phyloP scores from a whole-genome alignment of 1,140 invertebrate species.

The Copidosoma floridanum region DNA sequence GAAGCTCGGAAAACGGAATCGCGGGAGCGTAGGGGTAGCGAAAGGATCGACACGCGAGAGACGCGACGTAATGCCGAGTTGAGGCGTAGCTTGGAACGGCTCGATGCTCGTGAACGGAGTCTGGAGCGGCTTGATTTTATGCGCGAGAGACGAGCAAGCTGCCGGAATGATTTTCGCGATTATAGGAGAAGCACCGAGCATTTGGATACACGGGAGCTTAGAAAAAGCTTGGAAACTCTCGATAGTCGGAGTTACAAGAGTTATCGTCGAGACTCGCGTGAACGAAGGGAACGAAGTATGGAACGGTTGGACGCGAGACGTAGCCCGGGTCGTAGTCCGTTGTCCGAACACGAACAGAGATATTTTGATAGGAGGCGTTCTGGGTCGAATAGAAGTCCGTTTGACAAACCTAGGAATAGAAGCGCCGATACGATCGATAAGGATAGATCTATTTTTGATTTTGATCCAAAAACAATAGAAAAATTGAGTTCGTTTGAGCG shows the following conservation, averaged over 20 bases:
- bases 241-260: slow-evolving; percentile 31
- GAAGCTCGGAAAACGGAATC: slow-evolving; percentile 41
- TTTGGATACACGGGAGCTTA: slow-evolving; percentile 41
- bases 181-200: slow-evolving; percentile 39
- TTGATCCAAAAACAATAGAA: slow-evolving; percentile 46
- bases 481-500: slow-evolving; percentile 34
- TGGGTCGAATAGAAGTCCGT: slow-evolving; percentile 28
- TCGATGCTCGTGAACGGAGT: slow-evolving; percentile 40
- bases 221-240: slow-evolving; percentile 39
- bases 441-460: slow-evolving; percentile 45
- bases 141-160: slow-evolving; percentile 23
- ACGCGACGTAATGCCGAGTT: slow-evolving; percentile 40
- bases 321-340: slow-evolving; percentile 19
- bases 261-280: slow-evolving; percentile 28
- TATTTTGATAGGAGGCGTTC: slow-evolving; percentile 4
- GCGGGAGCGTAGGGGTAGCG: slow-evolving; percentile 34
- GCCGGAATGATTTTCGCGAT: slow-evolving; percentile 28
- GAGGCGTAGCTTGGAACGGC: slow-evolving; percentile 45
- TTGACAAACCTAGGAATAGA: slow-evolving; percentile 41
- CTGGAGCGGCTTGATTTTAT: slow-evolving; percentile 40
- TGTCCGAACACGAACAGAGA: slow-evolving; percentile 8
- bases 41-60: slow-evolving; percentile 42
- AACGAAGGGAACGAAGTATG: slow-evolving; percentile 36
- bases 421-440: slow-evolving; percentile 47
- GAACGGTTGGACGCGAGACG: slow-evolving; percentile 44